Evolutionary conservation across 2,888 invertebrate species (phyloP).

Genomic region (Mechanitis messenoides): DNA sequence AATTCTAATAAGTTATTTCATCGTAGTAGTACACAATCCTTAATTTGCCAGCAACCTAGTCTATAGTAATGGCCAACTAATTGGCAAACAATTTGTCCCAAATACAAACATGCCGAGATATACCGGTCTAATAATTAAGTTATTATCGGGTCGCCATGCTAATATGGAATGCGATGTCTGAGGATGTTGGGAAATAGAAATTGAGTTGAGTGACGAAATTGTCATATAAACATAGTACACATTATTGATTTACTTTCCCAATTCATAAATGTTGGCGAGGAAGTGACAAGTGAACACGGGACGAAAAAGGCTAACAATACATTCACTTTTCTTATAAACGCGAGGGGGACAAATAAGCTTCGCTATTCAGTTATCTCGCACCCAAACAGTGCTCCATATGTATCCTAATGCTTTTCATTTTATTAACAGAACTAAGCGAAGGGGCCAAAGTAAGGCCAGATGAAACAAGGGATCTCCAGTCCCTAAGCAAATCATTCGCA

Average conservation of each 20-base stretch:
- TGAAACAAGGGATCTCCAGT: conserved; percentile 37
- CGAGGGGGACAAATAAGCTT: conserved; percentile 53
- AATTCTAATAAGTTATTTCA: background rate
- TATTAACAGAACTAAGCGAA: conserved; percentile 54
- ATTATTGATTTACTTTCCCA: conserved; percentile 1
- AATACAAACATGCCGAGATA: conserved; percentile 21
- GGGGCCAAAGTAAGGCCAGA: conserved; percentile 34
- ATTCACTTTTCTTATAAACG: conserved; percentile 42
- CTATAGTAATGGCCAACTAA: conserved; percentile 1
- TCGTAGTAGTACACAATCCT: background rate
- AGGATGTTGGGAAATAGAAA: conserved; percentile 9
- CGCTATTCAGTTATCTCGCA: conserved; percentile 62
- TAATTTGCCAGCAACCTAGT: background rate
- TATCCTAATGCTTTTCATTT: conserved; percentile 71
- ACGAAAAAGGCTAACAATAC: conserved; percentile 37
- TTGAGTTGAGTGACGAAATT: conserved; percentile 2
- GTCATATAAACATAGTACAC: background rate
- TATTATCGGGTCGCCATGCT: conserved; percentile 50
- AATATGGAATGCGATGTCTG: conserved; percentile 40
- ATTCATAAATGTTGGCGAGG: conserved; percentile 20
- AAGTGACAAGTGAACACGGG: conserved; percentile 22
- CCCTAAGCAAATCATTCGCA: conserved; percentile 68
- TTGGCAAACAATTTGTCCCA: conserved; percentile 27
- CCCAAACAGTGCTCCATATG: conserved; percentile 64
- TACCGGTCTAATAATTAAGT: conserved; percentile 46